Base-by-base conservation (phyloP, 64 coral and sea anemone species). In the Montipora efflorescens region DNA sequence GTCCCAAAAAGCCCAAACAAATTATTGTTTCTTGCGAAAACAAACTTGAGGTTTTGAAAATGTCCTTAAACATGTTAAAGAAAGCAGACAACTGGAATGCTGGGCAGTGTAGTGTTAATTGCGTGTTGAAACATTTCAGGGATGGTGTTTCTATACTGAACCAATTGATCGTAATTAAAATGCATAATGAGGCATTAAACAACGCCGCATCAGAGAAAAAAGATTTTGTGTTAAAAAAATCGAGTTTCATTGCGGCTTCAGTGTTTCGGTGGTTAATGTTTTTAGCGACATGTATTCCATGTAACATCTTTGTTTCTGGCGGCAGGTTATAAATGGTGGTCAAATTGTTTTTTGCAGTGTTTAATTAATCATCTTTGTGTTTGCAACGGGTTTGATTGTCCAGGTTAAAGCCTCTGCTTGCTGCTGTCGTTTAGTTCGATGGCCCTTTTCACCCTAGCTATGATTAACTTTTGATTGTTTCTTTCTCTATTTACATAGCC, bases 391-490 rank as follows among this genome's bases (percentile, higher is more conserved):
- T 45, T 45, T 47, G 6, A 12, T 15, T 50, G 76, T 50, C 47
- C 45, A 78, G 44, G 5, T 43, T 45, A 4, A 83, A 83, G 59
- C 11, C 59, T 62, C 71, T 69, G 36, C 21, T 69, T 85, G 64
- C 18, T 43, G 11, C 57, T 84, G 55, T 59, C 4, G 21, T n/a
- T 25, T 15, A 14, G 9, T 14, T 81, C 47, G 14, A 67, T 11
- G 13, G 4, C 82, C 9, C n/a, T 70, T 86, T 86, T 86, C 20
- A 22, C 18, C 5, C 5, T 23, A 28, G 19, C 21, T 5, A 22
- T 71, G 68, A 23, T 86, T 71, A 86, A 46, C 50, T 7, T 72
- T 86, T 52, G 82, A 86, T 86, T 72, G 66, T 86, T 86, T 22
- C 20, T 71, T 4, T 70, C 44, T 53, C n/a, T 36, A 36, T 86